phyloP scores from a whole-genome alignment of 2,888 invertebrate genomes.

The Polydrusus pterygomalis region DNA sequence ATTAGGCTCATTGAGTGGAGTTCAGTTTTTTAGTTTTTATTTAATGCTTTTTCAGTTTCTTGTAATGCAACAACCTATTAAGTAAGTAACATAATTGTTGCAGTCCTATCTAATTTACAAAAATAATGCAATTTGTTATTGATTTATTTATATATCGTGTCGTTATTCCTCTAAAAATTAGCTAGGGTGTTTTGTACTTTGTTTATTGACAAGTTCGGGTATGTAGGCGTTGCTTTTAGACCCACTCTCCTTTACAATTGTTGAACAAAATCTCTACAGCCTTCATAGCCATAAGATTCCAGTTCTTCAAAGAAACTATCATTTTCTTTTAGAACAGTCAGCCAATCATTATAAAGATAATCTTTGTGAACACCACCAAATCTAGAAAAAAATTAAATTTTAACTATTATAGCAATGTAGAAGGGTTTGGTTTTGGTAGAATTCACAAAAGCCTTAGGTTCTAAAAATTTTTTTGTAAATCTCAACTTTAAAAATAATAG shows the following conservation, averaged over 20 bases:
- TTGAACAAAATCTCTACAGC: slow-evolving; percentile 47
- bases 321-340: slow-evolving; percentile 72
- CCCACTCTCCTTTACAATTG: slow-evolving; percentile 15
- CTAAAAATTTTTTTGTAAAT: too few species aligned
- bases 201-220: not conserved
- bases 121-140: not conserved
- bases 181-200: not conserved
- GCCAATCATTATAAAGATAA: slow-evolving; percentile 55
- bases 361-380: slow-evolving; percentile 74
- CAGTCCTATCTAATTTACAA: not conserved
- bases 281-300: slow-evolving; percentile 74
- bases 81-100: too few species aligned
- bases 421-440: too few species aligned
- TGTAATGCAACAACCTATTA: too few species aligned
- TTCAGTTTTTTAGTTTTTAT: too few species aligned
- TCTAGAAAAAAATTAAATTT: slow-evolving; percentile 69
- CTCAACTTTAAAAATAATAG: too few species aligned
- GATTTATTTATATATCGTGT: not conserved
- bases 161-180: not conserved
- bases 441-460: too few species aligned
- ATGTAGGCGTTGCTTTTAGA: not conserved
- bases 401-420: too few species aligned
- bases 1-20: too few species aligned
- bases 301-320: slow-evolving; percentile 78
- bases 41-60: too few species aligned